These are phyloP conservation scores for Limenitis camilla DNA, from an alignment of 2,888 invertebrate genomes.

Conservation along the genomic window DNA sequence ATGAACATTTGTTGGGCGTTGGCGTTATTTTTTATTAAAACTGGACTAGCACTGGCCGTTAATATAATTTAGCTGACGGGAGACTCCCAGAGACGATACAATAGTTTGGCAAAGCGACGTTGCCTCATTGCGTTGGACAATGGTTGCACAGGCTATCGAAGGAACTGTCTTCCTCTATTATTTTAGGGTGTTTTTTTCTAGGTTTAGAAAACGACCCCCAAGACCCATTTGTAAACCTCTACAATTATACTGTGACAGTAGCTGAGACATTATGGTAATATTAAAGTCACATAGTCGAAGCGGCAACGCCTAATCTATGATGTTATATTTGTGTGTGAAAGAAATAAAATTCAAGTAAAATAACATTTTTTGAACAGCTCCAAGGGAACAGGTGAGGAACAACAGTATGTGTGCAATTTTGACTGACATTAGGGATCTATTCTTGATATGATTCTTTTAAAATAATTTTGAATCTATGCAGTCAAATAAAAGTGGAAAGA, in stretches of 20 bases:
- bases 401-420: conserved; percentile 65
- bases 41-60: conserved; percentile 55
- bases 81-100: conserved; percentile 45
- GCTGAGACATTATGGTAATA: conserved; percentile 63
- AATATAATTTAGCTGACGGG: conserved; percentile 58
- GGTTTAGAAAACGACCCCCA: conserved; percentile 58
- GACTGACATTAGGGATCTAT: conserved; percentile 46
- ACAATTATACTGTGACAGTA: conserved; percentile 59
- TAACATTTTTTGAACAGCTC: conserved; percentile 73
- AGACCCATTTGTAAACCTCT: conserved; percentile 52
- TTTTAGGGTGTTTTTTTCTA: conserved; percentile 75
- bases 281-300: conserved; percentile 68
- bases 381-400: conserved; percentile 72
- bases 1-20: conserved; percentile 65
- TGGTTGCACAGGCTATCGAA: conserved; percentile 34
- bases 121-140: conserved; percentile 37
- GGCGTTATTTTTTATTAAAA: conserved; percentile 62
- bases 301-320: conserved; percentile 66
- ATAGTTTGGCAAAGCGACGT: conserved; percentile 42
- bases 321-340: conserved; percentile 69
- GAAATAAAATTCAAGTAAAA: conserved; percentile 66
- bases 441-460: conserved; percentile 36
- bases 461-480: conserved; percentile 40
- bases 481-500: conserved; percentile 38
- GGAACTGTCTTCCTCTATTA: conserved; percentile 48